Conservation (phyloP, 2,797 vertebrate species). For the Harpagifer antarcticus region DNA sequence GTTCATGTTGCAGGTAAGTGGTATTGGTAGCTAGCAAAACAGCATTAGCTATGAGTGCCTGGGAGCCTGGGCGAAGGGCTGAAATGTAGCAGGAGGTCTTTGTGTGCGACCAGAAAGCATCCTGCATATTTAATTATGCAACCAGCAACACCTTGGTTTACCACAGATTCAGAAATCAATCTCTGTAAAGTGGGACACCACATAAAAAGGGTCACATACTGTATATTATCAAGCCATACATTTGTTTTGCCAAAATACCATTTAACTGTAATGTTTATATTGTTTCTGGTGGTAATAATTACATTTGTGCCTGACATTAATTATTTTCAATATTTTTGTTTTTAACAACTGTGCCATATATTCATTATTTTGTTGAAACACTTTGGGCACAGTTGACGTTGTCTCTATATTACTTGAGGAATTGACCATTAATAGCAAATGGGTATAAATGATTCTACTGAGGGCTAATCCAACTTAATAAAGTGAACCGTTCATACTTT, state of each 20-base stretch:
- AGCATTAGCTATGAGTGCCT: constrained; percentile 22
- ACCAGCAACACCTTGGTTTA: constrained; percentile 25
- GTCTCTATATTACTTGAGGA: background rate
- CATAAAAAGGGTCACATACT: background rate
- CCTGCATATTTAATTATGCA: constrained; percentile 34
- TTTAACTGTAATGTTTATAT: background rate
- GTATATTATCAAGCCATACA: too few species aligned
- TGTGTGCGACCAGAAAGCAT: constrained; percentile 14
- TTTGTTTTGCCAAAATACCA: background rate
- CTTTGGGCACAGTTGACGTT: background rate
- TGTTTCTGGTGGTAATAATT: background rate
- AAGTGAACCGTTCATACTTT: background rate
- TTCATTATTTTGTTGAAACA: background rate
- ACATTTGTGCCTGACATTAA: background rate
- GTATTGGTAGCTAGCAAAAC: constrained; percentile 54
- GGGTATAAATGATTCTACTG: background rate
- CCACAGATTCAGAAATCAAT: constrained; percentile 12
- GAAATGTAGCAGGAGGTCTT: constrained; percentile 11
- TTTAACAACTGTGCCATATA: background rate
- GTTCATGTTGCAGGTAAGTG: constrained; percentile 80
- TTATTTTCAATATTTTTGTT: constrained; percentile 1
- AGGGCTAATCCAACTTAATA: background rate
- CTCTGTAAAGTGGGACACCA: background rate
- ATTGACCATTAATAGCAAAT: background rate
- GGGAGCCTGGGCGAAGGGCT: background rate